Conservation (phyloP, 1,140 invertebrate genomes). For the Achatina immaculata region DNA sequence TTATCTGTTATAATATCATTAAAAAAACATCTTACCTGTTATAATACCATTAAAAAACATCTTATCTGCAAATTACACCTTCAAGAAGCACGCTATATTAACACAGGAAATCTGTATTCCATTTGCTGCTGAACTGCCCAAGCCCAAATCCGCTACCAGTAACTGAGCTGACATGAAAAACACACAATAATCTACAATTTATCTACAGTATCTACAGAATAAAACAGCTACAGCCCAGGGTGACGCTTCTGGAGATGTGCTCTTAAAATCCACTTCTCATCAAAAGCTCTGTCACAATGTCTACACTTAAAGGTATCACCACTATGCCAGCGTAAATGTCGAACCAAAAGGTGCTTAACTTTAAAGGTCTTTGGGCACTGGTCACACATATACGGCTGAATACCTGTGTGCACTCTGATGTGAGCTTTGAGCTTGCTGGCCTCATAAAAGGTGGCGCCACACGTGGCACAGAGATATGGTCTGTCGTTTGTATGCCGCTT, state of each 20-base stretch:
- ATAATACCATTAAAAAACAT: no score
- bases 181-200: no score
- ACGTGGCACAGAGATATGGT: neutral
- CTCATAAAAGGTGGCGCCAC: neutral
- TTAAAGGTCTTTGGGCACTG: neutral
- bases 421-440: neutral
- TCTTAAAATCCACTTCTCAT: conserved; percentile 5
- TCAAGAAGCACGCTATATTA: no score
- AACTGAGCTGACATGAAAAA: no score
- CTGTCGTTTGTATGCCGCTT: neutral
- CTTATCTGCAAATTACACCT: no score
- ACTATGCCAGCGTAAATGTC: conserved; percentile 11
- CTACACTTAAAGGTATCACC: neutral
- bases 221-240: no score
- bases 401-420: neutral
- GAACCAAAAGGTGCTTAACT: neutral
- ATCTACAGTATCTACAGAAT: no score
- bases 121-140: no score
- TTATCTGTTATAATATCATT: no score
- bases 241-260: neutral
- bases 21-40: no score
- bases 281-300: neutral
- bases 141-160: no score
- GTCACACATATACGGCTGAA: neutral
- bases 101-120: no score